A percentile compares a stretch with the other conserved stretches of the same genome.
phyloP scores from a whole-genome alignment of 2,888 invertebrate species.

The Cheilosia pagana region DNA sequence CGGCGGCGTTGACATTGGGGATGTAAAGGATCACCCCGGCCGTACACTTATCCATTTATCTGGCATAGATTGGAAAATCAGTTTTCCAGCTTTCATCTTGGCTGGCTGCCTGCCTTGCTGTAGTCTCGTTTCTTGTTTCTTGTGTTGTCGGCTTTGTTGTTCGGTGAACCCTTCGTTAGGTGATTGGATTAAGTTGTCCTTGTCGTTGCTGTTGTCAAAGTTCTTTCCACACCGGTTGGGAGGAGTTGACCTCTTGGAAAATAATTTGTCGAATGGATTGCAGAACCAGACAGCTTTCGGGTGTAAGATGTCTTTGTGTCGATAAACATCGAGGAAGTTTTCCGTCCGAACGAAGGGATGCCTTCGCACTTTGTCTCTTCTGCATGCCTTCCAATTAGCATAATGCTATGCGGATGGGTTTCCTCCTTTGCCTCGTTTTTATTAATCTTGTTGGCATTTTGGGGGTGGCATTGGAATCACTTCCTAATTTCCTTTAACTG shows the following conservation, averaged over 20 bases:
- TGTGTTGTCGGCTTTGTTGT: slow-evolving; percentile 63
- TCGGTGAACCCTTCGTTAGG: slow-evolving; percentile 72
- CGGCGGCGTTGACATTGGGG: slow-evolving; percentile 45
- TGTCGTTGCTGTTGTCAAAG: slow-evolving; percentile 52
- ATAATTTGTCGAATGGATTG: slow-evolving; percentile 73
- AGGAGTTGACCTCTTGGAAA: slow-evolving; percentile 66
- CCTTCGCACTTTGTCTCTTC: slow-evolving; percentile 5
- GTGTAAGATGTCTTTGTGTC: slow-evolving; percentile 56
- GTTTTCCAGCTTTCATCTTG: slow-evolving; percentile 71
- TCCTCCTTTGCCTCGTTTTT: slow-evolving; percentile 9
- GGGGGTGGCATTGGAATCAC: slow-evolving; percentile 40
- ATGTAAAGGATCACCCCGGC: slow-evolving; percentile 62
- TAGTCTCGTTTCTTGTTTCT: slow-evolving; percentile 45
- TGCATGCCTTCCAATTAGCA: slow-evolving; percentile 65
- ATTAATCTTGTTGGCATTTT: slow-evolving; percentile 28
- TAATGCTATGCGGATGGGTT: slow-evolving; percentile 56
- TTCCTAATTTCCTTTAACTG: slow-evolving; percentile 57
- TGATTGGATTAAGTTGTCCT: slow-evolving; percentile 73
- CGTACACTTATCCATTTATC: slow-evolving; percentile 72
- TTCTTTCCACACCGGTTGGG: slow-evolving; percentile 12
- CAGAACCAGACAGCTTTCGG: slow-evolving; percentile 20
- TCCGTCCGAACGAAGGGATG: slow-evolving; percentile 3
- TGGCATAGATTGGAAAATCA: slow-evolving; percentile 74
- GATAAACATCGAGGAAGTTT: slow-evolving; percentile 63
- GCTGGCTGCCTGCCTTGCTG: slow-evolving; percentile 32